These are phyloP conservation scores for Melieria omissa DNA, from an alignment of 2,888 invertebrate species.

Conservation along the genomic window DNA sequence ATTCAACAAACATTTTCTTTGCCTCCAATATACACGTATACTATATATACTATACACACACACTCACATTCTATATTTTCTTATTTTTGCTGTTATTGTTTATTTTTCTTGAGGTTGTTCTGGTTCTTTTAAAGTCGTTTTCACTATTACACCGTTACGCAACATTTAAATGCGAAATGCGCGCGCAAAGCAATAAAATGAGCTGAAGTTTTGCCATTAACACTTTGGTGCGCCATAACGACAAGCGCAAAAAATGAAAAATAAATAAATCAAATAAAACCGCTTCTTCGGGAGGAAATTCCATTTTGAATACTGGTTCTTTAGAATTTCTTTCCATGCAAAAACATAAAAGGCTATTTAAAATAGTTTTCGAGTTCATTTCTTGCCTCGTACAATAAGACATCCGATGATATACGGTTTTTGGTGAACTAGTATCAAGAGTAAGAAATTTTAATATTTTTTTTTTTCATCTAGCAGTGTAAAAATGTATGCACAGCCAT, in stretches of 20 bases:
- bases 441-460: too few species aligned
- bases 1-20: too few species aligned
- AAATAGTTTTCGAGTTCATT: conserved; percentile 17
- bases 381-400: too few species aligned
- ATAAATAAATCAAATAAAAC: too few species aligned
- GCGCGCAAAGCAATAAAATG: conserved; percentile 59
- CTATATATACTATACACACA: background rate
- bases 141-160: conserved; percentile 57
- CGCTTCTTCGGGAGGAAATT: conserved; percentile 23
- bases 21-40: too few species aligned
- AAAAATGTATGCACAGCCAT: too few species aligned
- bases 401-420: too few species aligned
- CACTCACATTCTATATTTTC: background rate
- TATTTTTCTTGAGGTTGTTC: background rate
- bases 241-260: conserved; percentile 2
- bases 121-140: conserved; percentile 42
- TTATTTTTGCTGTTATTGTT: background rate
- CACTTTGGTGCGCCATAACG: conserved; percentile 46
- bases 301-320: conserved; percentile 24
- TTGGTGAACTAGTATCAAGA: too few species aligned
- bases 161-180: conserved; percentile 59
- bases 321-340: conserved; percentile 30
- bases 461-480: too few species aligned
- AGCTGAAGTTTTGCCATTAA: conserved; percentile 57
- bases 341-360: conserved; percentile 34